phyloP scores from a whole-genome alignment of 2,888 invertebrate genomes.

The Nysson spinosus region DNA sequence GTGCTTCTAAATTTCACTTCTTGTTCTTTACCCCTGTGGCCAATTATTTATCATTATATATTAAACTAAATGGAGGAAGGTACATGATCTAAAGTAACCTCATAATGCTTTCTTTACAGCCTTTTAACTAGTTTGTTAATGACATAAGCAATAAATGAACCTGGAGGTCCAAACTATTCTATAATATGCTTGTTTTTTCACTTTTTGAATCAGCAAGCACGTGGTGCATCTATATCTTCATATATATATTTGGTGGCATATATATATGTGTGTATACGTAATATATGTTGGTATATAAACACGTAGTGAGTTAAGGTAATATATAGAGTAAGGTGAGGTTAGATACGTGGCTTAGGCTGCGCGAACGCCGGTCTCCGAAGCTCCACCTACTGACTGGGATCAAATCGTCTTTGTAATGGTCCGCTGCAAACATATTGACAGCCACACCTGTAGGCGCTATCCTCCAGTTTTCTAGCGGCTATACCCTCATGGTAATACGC shows the following conservation, averaged over 20 bases:
- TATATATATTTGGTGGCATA: slow-evolving; percentile 56
- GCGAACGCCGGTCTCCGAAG: slow-evolving; percentile 75
- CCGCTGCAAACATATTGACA: slow-evolving; percentile 77
- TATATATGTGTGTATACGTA: slow-evolving; percentile 61
- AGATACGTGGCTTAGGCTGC: slow-evolving; percentile 78
- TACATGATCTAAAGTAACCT: no score
- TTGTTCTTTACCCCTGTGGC: no score
- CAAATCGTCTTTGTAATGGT: slow-evolving; percentile 77
- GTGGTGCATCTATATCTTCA: slow-evolving; percentile 66
- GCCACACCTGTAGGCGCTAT: slow-evolving; percentile 76
- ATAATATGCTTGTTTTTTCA: no score
- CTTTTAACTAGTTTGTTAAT: no score
- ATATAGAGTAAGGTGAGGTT: slow-evolving; percentile 78
- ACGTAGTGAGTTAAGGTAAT: slow-evolving; percentile 76
- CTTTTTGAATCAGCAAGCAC: slow-evolving; percentile 71
- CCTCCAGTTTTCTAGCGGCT: slow-evolving; percentile 66
- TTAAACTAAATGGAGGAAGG: no score
- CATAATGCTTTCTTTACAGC: no score
- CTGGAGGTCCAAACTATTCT: no score
- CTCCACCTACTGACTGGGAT: slow-evolving; percentile 78
- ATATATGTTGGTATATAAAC: slow-evolving; percentile 73
- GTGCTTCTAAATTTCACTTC: no score
- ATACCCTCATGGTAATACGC: slow-evolving; percentile 57
- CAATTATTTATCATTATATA: no score
- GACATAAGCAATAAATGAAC: no score